Evolutionary conservation across 2,113 vertebrate species (phyloP).

Genomic region (Alethe diademata): DNA sequence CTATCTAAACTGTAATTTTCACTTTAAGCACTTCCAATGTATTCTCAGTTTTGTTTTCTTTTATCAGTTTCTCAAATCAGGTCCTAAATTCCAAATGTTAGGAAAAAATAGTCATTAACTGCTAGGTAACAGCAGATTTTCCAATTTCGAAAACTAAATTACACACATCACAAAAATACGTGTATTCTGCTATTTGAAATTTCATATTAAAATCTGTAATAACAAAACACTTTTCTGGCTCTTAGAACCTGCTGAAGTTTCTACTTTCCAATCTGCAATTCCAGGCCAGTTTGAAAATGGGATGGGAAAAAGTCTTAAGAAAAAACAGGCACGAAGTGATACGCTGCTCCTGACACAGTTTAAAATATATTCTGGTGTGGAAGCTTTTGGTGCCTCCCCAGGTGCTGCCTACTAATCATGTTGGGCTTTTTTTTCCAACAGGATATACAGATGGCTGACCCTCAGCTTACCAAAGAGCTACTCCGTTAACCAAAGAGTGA

Average conservation of each 20-base stretch:
- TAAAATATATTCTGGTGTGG: not conserved
- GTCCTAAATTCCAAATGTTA: constrained; percentile 70
- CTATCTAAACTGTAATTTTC: constrained; percentile 78
- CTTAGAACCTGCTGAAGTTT: not conserved
- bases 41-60: constrained; percentile 72
- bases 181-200: constrained; percentile 66
- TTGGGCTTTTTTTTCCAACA: not conserved
- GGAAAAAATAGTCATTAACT: constrained; percentile 77
- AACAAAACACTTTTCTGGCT: constrained; percentile 32
- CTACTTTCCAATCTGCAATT: not conserved
- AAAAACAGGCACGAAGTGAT: not conserved
- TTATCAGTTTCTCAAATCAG: constrained; percentile 72
- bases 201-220: constrained; percentile 46
- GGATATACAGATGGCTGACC: not conserved
- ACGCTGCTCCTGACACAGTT: not conserved
- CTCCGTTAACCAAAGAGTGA: constrained; percentile 51
- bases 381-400: not conserved
- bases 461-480: not conserved
- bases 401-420: not conserved
- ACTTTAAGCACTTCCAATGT: constrained; percentile 66
- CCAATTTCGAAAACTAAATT: constrained; percentile 71
- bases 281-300: not conserved
- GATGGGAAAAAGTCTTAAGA: not conserved
- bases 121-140: constrained; percentile 75
- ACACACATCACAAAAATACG: not conserved